Base-by-base conservation (phyloP, 2,113 vertebrate species). In the Chaenocephalus aceratus region DNA sequence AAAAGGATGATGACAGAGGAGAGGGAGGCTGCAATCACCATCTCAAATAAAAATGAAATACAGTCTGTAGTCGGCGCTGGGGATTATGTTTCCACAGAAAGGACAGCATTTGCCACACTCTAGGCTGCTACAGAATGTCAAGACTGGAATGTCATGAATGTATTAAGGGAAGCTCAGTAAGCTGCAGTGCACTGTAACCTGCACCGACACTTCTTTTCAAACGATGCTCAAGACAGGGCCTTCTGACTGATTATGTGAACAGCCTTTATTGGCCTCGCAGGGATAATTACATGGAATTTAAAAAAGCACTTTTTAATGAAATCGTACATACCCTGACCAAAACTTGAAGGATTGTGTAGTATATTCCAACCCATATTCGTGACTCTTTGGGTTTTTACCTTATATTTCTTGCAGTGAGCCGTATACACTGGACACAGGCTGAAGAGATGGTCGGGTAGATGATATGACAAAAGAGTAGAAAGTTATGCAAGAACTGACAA, bases 81-180 rank as follows among this genome's bases (percentile, higher is more conserved):
- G 86, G 84, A 88, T 88, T 88, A 88, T 77, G 77, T 85, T 77
- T 85, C 82, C 76, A 72, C 77, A 75, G 78, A 81, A 80, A 79
- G 71, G 82, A 84, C 61, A 57, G 74, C 36, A 66, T 73, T 76
- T 85, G 49, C 77, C 53, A 69, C 78, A 68, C 75, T 81, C 72
- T 23, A 69, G 48, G 72, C 77, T 72, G 59, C 83, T 75, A 63
- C 80, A 80, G 62, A 84, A 73, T 80, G 63, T 85, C 64, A 66
- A 84, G 72, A 77, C 73, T 71, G 57, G 79, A 83, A 83, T 86
- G 84, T 82, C 80, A 88, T 87, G 72, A 91, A 84, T 87, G 75
- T 61, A 84, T 86, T 79, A 75, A 56, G 59, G 51, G 69, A 79
- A 80, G 71, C 85, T 44, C 64, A 73, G 77, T 74, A 74, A 65